Evolutionary conservation across 2,797 vertebrate species (phyloP), one percentile per base, ranked within the genome.

Genomic region (Danionella dracula): DNA sequence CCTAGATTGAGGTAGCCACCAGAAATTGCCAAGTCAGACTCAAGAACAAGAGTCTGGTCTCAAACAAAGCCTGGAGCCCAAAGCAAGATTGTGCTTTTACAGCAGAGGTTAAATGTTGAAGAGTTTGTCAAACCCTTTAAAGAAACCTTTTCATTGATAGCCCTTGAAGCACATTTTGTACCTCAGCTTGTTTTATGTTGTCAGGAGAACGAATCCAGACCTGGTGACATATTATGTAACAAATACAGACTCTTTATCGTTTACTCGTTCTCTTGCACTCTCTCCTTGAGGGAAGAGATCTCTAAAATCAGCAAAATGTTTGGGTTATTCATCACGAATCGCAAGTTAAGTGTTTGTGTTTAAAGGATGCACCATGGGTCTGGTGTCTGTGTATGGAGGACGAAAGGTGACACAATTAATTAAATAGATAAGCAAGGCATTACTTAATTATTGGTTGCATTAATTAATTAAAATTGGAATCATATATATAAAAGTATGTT

Each of bases 51-150:
- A 15, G 19, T 10, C 27, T 27, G 27, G 27, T 42, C 29, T 44
- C 48, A 19, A 6, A 35, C 61, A 35, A 34, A 32, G 12, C 20
- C 21, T 13, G 8, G 5, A 2, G 37, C 62, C 62, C 4, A 29
- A 56, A 40, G 50, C 63, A 56, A 56, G 31, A 56, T 66, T 51
- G 56, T 51, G 38, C 21, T 19, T 20, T n/a, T 67, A 57, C 38
- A 70, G 9, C 12, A 5, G 53, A 68, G 67, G 64, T 71, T 56
- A 68, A 71, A 44, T 57, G 55, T 64, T 73, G 64, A 55, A 70
- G 48, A 35, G 13, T 76, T 64, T 68, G 58, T 73, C 46, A 63
- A 15, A 63, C 57, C 31, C 21, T 49, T 66, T 61, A 61, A 42
- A 23, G 20, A 53, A 62, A 49, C 48, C 63, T 73, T 67, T 53